These are phyloP conservation scores for Latrodectus geometricus DNA, from an alignment of 1,140 invertebrate species.

Conservation along the genomic window DNA sequence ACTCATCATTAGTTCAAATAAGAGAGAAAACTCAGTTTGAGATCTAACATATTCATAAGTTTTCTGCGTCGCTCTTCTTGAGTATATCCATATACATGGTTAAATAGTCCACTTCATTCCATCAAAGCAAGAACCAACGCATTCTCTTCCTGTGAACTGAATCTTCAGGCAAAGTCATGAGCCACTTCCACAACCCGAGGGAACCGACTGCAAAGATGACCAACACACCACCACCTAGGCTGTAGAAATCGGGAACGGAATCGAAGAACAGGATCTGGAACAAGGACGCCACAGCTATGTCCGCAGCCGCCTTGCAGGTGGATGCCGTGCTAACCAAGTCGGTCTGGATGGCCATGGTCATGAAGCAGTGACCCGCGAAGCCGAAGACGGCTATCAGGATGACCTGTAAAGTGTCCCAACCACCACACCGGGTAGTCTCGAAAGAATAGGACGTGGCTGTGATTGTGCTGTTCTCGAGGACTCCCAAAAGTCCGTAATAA, in stretches of 20 bases:
- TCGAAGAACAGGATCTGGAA: slow-evolving; percentile 86
- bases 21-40: no score
- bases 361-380: slow-evolving; percentile 86
- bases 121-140: background rate
- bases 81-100: no score
- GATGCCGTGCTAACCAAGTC: slow-evolving; percentile 93
- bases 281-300: slow-evolving; percentile 91
- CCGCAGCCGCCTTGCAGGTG: slow-evolving; percentile 83
- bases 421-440: slow-evolving; percentile 81
- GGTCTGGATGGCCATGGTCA: slow-evolving; percentile 86
- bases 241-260: slow-evolving; percentile 84
- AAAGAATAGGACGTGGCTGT: slow-evolving; percentile 83
- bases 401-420: slow-evolving; percentile 74
- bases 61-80: no score
- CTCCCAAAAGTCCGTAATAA: slow-evolving; percentile 86
- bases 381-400: slow-evolving; percentile 81
- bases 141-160: slow-evolving; percentile 37
- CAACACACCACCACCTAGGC: slow-evolving; percentile 82
- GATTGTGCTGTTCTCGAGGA: slow-evolving; percentile 79
- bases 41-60: no score
- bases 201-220: slow-evolving; percentile 87
- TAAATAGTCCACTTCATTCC: no score
- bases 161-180: slow-evolving; percentile 72
- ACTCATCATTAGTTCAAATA: no score
- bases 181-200: slow-evolving; percentile 88